A percentile compares a stretch with the other conserved stretches of the same genome.
These are phyloP conservation scores for Drosophila pseudoananassae DNA, from an alignment of 1,140 invertebrate genomes.

Conservation along the genomic window DNA sequence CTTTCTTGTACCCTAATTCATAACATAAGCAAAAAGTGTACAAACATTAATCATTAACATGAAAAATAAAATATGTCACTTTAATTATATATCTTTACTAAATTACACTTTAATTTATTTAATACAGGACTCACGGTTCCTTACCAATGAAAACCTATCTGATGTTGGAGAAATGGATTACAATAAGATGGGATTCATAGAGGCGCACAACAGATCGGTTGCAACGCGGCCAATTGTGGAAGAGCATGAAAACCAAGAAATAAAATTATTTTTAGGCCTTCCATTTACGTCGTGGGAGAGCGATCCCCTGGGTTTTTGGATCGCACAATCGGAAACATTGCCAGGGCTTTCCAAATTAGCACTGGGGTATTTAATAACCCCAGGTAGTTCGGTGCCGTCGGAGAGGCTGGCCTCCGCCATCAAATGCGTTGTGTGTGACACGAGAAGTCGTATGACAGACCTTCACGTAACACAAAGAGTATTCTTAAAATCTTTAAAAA, in stretches of 20 bases:
- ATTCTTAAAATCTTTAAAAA: too few species aligned
- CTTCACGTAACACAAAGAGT: too few species aligned
- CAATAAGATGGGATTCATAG: background rate
- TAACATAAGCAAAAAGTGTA: too few species aligned
- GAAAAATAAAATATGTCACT: background rate
- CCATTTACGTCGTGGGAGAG: conserved; percentile 15
- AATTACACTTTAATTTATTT: too few species aligned
- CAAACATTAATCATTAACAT: background rate
- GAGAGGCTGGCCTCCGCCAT: too few species aligned
- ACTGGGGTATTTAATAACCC: too few species aligned
- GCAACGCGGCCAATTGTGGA: background rate
- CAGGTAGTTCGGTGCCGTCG: too few species aligned
- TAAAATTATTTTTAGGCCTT: conserved; percentile 11
- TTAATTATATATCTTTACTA: background rate
- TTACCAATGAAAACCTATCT: background rate
- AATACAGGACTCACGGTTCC: background rate
- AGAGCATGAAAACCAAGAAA: conserved; percentile 3
- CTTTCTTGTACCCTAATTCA: background rate
- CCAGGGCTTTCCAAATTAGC: too few species aligned
- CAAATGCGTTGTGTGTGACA: too few species aligned
- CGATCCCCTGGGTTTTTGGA: conserved; percentile 22
- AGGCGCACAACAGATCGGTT: background rate
- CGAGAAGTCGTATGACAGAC: too few species aligned
- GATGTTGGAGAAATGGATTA: background rate
- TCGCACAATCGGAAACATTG: conserved; percentile 9